Evolutionary conservation across 64 coral and sea anemone genomes (phyloP).

Genomic region (Astreopora myriophthalma): DNA sequence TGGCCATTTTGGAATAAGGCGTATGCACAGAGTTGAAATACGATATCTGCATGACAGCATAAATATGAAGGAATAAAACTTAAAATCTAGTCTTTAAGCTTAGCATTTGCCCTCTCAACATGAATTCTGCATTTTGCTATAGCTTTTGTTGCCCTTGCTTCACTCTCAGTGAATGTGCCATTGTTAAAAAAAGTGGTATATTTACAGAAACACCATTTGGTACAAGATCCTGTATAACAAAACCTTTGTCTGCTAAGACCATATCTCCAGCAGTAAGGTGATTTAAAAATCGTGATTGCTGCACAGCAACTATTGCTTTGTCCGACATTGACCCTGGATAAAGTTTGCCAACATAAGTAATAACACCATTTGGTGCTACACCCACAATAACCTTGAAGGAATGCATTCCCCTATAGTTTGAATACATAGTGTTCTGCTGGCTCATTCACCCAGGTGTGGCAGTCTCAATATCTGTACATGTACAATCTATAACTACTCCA

Average conservation of each 20-base stretch:
- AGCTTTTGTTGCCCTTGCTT: conserved; percentile 12
- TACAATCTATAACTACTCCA: conserved; percentile 28
- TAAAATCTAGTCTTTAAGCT: conserved; percentile 27
- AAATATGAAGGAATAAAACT: conserved; percentile 8
- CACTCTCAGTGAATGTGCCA: conserved; percentile 13
- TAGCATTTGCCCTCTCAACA: background rate
- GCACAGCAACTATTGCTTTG: conserved; percentile 15
- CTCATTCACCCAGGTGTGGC: conserved; percentile 18
- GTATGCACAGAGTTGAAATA: conserved; percentile 24
- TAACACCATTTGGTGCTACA: conserved; percentile 14
- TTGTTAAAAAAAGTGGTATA: conserved; percentile 23
- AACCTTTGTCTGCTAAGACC: conserved; percentile 22
- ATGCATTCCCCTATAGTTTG: conserved; percentile 15
- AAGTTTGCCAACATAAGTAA: background rate
- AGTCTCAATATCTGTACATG: conserved; percentile 37
- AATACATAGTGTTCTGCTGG: conserved; percentile 14
- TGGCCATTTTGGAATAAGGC: too few species aligned
- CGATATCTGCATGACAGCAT: conserved; percentile 3
- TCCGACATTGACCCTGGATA: conserved; percentile 23
- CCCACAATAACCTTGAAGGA: conserved; percentile 15
- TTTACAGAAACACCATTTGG: conserved; percentile 8
- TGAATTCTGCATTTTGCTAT: conserved; percentile 27
- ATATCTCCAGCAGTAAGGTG: background rate
- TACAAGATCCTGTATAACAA: background rate
- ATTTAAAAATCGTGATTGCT: background rate